Evolutionary conservation across 2,888 invertebrate species (phyloP).

Genomic region (Antheraea yamamai): DNA sequence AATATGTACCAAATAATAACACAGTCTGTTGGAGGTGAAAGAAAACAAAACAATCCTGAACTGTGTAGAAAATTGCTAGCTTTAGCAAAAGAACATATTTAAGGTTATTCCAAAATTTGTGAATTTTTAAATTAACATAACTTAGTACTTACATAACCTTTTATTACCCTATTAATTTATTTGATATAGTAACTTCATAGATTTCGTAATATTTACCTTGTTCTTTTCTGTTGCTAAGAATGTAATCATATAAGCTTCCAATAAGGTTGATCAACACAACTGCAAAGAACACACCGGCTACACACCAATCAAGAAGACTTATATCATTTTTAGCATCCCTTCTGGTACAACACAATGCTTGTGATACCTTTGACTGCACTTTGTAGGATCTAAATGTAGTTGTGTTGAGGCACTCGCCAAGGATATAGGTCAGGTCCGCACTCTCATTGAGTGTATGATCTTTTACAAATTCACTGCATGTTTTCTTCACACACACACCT

Average conservation of each 20-base stretch:
- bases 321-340: conserved; percentile 19
- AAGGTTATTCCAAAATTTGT: too few species aligned
- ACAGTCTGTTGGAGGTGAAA: background rate
- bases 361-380: conserved; percentile 31
- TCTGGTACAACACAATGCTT: conserved; percentile 33
- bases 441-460: conserved; percentile 26
- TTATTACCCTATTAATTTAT: background rate
- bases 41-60: background rate
- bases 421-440: conserved; percentile 30
- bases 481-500: conserved; percentile 34
- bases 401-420: conserved; percentile 41
- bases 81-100: background rate
- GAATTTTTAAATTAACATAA: too few species aligned
- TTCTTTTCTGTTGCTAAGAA: conserved; percentile 30
- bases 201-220: conserved; percentile 27
- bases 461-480: conserved; percentile 32
- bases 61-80: background rate
- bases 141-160: too few species aligned
- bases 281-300: conserved; percentile 24
- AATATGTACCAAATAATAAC: background rate
- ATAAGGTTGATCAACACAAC: conserved; percentile 27
- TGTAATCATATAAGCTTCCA: conserved; percentile 30
- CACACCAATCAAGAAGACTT: conserved; percentile 28
- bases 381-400: conserved; percentile 33
- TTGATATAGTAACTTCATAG: background rate